Conservation (phyloP, 2,113 vertebrate species). For the Corythornis vintsioides region DNA sequence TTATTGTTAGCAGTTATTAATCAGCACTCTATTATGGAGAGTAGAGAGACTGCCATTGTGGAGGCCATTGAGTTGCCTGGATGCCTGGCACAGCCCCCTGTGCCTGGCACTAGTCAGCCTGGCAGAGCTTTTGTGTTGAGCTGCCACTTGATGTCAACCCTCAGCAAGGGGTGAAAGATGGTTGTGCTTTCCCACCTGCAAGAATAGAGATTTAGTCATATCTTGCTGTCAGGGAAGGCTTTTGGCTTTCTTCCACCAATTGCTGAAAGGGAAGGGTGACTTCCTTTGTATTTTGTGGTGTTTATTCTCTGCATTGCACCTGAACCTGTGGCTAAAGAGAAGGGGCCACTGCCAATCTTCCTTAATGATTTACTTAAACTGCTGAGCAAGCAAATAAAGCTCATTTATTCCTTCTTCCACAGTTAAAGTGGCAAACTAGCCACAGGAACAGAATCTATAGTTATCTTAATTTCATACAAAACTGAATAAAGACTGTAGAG, state of each 20-base stretch:
- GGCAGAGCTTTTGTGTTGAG: neutral
- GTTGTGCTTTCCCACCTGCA: neutral
- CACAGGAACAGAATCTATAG: neutral
- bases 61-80: neutral
- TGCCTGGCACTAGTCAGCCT: neutral
- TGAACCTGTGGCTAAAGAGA: neutral
- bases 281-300: neutral
- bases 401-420: neutral
- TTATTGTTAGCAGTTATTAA: neutral
- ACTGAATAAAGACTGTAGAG: neutral
- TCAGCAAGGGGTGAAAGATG: neutral
- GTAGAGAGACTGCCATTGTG: neutral
- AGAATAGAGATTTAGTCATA: neutral
- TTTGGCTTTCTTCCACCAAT: neutral
- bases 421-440: neutral
- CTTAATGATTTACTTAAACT: neutral
- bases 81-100: rapidly evolving
- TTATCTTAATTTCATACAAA: neutral
- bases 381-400: neutral
- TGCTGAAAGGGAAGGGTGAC: neutral
- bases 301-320: neutral
- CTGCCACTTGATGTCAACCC: neutral
- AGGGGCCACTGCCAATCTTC: neutral
- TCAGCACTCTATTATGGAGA: neutral
- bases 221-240: neutral